Evolutionary conservation across 2,113 vertebrate species (phyloP), one percentile per base, ranked within the genome.

Genomic region (Sphyrna mokarran): DNA sequence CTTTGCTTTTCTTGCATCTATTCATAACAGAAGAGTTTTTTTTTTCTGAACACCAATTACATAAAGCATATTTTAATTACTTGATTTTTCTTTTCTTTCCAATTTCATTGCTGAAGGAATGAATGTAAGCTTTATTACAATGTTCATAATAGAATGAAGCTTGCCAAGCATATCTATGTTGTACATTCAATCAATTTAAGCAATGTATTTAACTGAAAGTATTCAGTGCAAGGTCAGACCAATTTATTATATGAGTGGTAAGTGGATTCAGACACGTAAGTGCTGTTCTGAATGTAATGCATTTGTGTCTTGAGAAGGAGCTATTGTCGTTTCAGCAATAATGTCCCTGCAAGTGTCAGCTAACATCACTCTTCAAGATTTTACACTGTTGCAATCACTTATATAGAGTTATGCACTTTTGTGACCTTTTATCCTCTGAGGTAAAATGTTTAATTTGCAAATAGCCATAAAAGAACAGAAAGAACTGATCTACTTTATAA

Each of bases 211-310:
- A 72, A 76, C 18, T 95, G 94, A 48, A 94, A 76, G 94, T 33
- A 95, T 37, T 94, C 63, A 13, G 94, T 68, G 66, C 94, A 95
- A 72, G 69, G 94, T 95, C 94, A 95, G 43, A 40, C 43, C 66
- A 48, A 95, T 76, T 95, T 54, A 76, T 16, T 3, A 2, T 72
- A 54, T 54, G 69, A 48, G 23, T 72, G 13, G 94, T 95, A 95
- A 95, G 94, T 95, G 69, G 68, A 95, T 48, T 69, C 37, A 72
- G 94, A 72, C 69, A 95, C 76, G 16, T 95, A 72, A 72, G 94
- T 72, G 22, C 94, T 48, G 40, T 95, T 91, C 70, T 95, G 68
- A 95, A 37, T 95, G 69, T 72, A 33, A 95, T 70, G 43, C 69
- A 48, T 69, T 95, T 54, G 26, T 61, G 23, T 23, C 68, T 69